Evolutionary conservation across 2,113 vertebrate species (phyloP), one percentile per base, ranked within the genome.

Genomic region (Sylvilagus bachmani): DNA sequence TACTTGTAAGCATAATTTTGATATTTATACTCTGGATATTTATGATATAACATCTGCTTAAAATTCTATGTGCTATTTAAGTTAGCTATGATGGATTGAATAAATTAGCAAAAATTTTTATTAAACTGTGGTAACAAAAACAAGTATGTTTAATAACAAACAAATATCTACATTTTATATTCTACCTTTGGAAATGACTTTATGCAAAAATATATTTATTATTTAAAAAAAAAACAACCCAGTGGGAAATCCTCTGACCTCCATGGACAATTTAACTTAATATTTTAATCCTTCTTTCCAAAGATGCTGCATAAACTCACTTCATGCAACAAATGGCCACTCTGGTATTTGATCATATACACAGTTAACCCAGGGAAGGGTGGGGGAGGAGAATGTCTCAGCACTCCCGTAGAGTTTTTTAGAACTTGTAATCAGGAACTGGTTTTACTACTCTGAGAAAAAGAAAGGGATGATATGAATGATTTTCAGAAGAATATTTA

Each of bases 21-120:
- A 95, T 96, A 96, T 97, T 97, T 97, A 80, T 95, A 95, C 64
- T 84, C 44, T 92, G 51, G 61, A 89, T 97, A 97, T 96, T 97
- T 97, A 94, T 97, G 62, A 82, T 77, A 70, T 73, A 93, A 94
- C 95, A 96, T 97, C 95, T 95, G 90, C 49, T 67, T 95, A 84
- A 97, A 89, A 69, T 93, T 92, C 51, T 9, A 82, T 73, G 51
- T 82, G n/a, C 69, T 95, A 89, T 93, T 96, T 95, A 86, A 81
- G 36, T 90, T 78, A 91, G 86, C 83, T 77, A 53, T 66, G 78
- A 49, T 81, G 62, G 19, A 86, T 58, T 92, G 55, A 94, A 74
- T 91, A 93, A 78, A 90, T 71, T 92, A 81, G 51, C 62, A 91
- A 16, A 51, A 90, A 3, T 86, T 82, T 97, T 94, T 95, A 86